These are phyloP conservation scores for Pangasius sanitwongsei DNA, from an alignment of 2,797 vertebrate species.

Conservation along the genomic window DNA sequence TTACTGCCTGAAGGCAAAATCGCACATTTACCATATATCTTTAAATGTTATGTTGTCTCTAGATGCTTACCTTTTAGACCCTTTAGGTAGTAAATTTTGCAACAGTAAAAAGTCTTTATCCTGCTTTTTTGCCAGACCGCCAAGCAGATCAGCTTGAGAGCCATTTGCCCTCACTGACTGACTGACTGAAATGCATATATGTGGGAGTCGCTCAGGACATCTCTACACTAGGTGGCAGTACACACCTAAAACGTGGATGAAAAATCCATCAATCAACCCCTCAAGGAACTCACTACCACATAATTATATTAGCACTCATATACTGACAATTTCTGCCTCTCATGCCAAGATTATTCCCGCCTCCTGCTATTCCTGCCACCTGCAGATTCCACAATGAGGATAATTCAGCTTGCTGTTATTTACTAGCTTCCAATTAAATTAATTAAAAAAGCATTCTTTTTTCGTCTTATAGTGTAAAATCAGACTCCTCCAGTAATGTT, in stretches of 20 bases:
- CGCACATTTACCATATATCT: not conserved
- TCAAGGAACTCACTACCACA: not conserved
- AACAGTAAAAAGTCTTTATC: not conserved
- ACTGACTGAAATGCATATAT: not conserved
- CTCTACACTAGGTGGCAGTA: not conserved
- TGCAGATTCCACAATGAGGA: not conserved
- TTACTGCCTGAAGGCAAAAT: not conserved
- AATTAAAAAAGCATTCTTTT: not conserved
- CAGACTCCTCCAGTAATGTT: not conserved
- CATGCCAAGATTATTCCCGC: not conserved
- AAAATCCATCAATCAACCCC: not conserved
- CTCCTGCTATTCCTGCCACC: not conserved
- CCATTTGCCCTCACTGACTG: not conserved
- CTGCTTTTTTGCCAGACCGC: not conserved
- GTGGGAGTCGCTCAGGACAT: not conserved
- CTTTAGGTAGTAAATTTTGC: not conserved
- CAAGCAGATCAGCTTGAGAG: not conserved
- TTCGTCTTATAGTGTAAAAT: not conserved
- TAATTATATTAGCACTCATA: not conserved
- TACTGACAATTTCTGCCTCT: not conserved
- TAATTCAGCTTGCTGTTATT: not conserved
- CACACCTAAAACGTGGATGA: not conserved
- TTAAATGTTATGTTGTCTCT: not conserved
- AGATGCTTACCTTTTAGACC: not conserved
- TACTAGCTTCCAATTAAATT: not conserved